Base-by-base conservation (phyloP, 2,113 vertebrate genomes). In the Trematocara unimaculatum region DNA sequence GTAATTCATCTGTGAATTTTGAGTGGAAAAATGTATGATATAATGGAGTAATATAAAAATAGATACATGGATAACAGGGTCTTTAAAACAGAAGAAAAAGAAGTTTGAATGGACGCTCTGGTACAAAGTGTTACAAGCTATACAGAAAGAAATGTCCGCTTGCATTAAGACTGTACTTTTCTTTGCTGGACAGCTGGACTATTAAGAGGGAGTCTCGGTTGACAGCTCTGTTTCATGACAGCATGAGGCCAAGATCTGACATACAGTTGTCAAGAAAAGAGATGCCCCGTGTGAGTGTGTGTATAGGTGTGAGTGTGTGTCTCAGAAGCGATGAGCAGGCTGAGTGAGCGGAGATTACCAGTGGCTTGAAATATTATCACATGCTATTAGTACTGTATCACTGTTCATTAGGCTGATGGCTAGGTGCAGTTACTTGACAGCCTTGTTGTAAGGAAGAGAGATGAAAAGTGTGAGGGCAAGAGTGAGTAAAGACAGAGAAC, bases 281-380 rank as follows among this genome's bases (percentile, higher is more conserved):
- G 60, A 79, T 20, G 82, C 79, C 17, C 56, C 1, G 23, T 56
- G 70, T 4, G 26, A 29, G 2, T 45, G 23, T 33, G 35, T 62
- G 53, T 79, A 33, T 11, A 53, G 72, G 54, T 78, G 42, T 7
- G 2, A 53, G 18, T 60, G 55, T 79, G 58, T 64, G 31, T 42
- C 81, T 40, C 45, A 82, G 83, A 90, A 88, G 87, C 88, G 89
- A 94, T 47, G 79, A 91, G 90, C 86, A 93, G 91, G 85, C 90
- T 95, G 95, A 94, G 88, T 83, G 90, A 94, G 92, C 67, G 18
- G 87, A 93, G 93, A 94, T 95, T 92, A 93, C 83, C 83, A 85
- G 84, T 90, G 85, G 91, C 92, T 92, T 82, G 91, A 96, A 96
- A 94, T 92, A 91, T 95, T 92, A 93, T 96, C 93, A 91, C 92